Conservation (phyloP, 2,888 invertebrate genomes). For the Drosophila prostipennis region DNA sequence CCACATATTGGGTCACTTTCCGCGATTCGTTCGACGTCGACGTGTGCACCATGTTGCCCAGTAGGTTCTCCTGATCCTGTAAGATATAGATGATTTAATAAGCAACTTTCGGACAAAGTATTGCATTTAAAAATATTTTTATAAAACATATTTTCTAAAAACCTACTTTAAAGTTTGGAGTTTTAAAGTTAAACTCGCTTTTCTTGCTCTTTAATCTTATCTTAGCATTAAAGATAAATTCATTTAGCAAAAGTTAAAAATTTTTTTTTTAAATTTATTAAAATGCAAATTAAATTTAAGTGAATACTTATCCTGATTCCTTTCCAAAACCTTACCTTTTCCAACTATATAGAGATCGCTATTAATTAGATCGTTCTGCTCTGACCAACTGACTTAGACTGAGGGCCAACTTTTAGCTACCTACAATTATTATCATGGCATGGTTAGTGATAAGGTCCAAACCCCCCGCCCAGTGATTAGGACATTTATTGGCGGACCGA, state of each 20-base stretch:
- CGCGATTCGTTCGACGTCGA: constrained; percentile 66
- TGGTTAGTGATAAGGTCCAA: constrained; percentile 40
- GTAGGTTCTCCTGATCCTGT: constrained; percentile 82
- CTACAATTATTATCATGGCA: constrained; percentile 48
- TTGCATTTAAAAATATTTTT: not conserved
- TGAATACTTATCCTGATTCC: too few relatives aligned
- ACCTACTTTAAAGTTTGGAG: not conserved
- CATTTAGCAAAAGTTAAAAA: too few relatives aligned
- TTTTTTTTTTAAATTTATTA: too few relatives aligned
- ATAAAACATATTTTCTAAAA: too few relatives aligned
- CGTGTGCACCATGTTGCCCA: constrained; percentile 80
- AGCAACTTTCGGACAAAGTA: not conserved
- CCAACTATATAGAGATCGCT: not conserved
- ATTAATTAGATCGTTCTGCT: constrained; percentile 24
- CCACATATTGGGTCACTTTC: constrained; percentile 82
- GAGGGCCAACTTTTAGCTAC: constrained; percentile 22
- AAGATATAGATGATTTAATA: constrained; percentile 19
- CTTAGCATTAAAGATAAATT: too few relatives aligned
- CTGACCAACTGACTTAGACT: constrained; percentile 51
- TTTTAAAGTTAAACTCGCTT: too few relatives aligned
- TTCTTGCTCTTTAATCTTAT: too few relatives aligned
- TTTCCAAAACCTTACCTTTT: not conserved
- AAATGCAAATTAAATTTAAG: too few relatives aligned
- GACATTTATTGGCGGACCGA: constrained; percentile 54
- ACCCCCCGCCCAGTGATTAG: constrained; percentile 49